A percentile compares a stretch with the other conserved stretches of the same genome.
These are phyloP conservation scores for Melanotaenia nigrans DNA, from an alignment of 2,797 vertebrate species.

Conservation along the genomic window DNA sequence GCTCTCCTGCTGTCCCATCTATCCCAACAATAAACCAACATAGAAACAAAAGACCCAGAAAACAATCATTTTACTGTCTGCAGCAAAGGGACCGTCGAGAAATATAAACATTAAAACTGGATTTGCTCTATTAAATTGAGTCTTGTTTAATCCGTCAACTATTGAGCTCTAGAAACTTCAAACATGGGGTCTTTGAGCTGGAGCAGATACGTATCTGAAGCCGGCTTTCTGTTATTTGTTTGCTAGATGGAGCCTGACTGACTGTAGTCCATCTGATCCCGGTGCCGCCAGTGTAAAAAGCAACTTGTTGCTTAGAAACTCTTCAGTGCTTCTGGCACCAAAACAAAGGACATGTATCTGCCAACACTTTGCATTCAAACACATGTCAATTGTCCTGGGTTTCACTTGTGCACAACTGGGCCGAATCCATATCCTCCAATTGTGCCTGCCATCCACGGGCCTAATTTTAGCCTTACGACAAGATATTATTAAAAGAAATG, in stretches of 20 bases:
- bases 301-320: slow-evolving; percentile 49
- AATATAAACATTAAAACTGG: not conserved
- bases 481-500: slow-evolving; percentile 67
- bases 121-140: not conserved
- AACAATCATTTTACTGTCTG: not conserved
- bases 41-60: not conserved
- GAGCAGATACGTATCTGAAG: not conserved
- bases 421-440: slow-evolving; percentile 74
- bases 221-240: slow-evolving; percentile 5
- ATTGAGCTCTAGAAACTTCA: not conserved
- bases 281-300: slow-evolving; percentile 17
- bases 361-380: slow-evolving; percentile 67
- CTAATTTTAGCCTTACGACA: slow-evolving; percentile 70
- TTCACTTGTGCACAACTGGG: slow-evolving; percentile 61
- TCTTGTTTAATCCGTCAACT: slow-evolving; percentile 6
- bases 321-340: slow-evolving; percentile 44
- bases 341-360: slow-evolving; percentile 62
- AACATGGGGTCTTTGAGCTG: not conserved
- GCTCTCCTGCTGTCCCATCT: not conserved
- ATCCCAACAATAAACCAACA: not conserved
- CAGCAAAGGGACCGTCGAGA: not conserved
- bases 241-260: slow-evolving; percentile 26
- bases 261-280: slow-evolving; percentile 28
- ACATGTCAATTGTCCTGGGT: slow-evolving; percentile 52
- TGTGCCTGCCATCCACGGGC: slow-evolving; percentile 61